Base-by-base conservation (phyloP, 2,113 vertebrate genomes). In the Anolis sagrei region DNA sequence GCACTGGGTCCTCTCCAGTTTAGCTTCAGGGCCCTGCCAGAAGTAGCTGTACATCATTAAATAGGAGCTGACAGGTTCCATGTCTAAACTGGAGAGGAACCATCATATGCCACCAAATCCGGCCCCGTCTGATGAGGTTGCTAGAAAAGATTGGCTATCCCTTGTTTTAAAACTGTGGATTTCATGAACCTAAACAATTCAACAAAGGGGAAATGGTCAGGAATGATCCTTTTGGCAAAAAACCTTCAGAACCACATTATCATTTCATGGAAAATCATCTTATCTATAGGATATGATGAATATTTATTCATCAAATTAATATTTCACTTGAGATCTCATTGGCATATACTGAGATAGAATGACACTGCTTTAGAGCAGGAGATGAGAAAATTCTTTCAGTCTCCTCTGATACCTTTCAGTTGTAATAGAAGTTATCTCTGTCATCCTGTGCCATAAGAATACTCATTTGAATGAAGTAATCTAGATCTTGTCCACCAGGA, bases 401-500 rank as follows among this genome's bases (percentile, higher is more conserved):
- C 73, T 77, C 69, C 10, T 34, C 23, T 36, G 13, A 54, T 25
- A 51, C 7, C 10, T 21, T 1, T 69, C 83, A 64, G 10, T 27
- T 61, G 54, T 10, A 62, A 61, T 13, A 39, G 32, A 25, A 11
- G 1, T 13, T 3, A 16, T 4, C 0, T n/a, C 62, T 0, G 3
- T 0, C 0, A 81, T 0, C 18, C 14, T 1, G 54, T 75, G 14
- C 32, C 11, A 6, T 2, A 14, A 81, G 49, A 58, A 29, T 61
- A 36, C 44, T 51, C 0, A 1, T 1, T 32, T 76, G 1, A n/a
- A 49, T 81, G 32, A 75, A 1, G 0, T 44, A 76, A 77, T 54
- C 14, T 84, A 9, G 1, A 3, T 0, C 2, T 18, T 82, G 39
- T 32, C 92, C 92, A 87, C 87, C 51, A 94, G 89, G 91, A 90